Evolutionary conservation across 1,140 invertebrate species (phyloP), one percentile per base, ranked within the genome.

Genomic region (Ips nitidus): DNA sequence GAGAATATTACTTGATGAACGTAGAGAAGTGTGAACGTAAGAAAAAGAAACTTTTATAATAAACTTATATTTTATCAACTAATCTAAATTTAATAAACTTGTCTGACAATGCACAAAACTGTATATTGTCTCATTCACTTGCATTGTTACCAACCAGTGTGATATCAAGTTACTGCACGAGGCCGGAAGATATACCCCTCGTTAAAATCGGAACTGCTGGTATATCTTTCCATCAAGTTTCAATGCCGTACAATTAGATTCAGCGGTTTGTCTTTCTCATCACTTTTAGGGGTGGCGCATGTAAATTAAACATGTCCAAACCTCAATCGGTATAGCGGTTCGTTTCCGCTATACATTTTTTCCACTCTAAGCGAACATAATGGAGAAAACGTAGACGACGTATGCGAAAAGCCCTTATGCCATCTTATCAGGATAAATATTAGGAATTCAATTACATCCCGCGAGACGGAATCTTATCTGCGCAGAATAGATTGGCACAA

Each of bases 391-490:
- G 22, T 47, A 47, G n/a, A 5, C 45, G n/a, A 6, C 8, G 37
- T 22, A 39, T n/a, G 41, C 42, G 5, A 47, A 37, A 57, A 59
- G 40, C 42, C 55, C 22, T 45, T 42, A 40, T 61, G 37, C 37
- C 59, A 60, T n/a, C 59, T 58, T 67, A 66, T 68, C 66, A 60
- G 58, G 57, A 42, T 41, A 74, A 72, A 74, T 73, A 73, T 74
- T 73, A 70, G 68, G 66, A 74, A 70, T 74, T 74, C 69, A 73
- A 73, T 73, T 73, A 73, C 58, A 68, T 68, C 64, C 42, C 66
- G 58, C 70, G 65, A 53, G 66, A 68, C 66, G 61, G 59, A 59
- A 72, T 73, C 69, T 73, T 73, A 71, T 74, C 73, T 64, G 61
- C 69, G 58, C 68, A 67, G 66, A 69, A 73, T 73, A 68, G 70